These are phyloP conservation scores for Cyanoderma ruficeps DNA, from an alignment of 2,113 vertebrate species.

Conservation along the genomic window DNA sequence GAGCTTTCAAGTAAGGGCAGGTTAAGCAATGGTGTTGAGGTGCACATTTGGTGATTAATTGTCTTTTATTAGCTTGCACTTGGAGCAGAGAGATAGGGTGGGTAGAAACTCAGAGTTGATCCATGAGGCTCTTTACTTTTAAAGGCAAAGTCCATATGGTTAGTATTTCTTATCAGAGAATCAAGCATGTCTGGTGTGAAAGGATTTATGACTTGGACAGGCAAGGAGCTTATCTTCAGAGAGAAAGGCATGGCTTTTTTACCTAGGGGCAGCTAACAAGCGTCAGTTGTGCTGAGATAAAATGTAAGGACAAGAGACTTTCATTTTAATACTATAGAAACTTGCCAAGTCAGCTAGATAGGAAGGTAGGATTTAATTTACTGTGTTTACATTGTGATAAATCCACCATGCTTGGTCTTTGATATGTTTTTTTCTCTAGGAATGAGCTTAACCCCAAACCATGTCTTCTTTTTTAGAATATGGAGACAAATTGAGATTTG, in stretches of 20 bases:
- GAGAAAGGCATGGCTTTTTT: not conserved
- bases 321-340: not conserved
- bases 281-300: not conserved
- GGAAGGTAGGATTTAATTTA: not conserved
- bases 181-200: not conserved
- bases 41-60: not conserved
- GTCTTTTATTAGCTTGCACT: conserved; percentile 53
- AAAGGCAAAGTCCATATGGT: conserved; percentile 48
- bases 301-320: not conserved
- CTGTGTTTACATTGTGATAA: not conserved
- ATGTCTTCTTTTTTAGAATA: not conserved
- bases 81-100: not conserved
- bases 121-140: conserved; percentile 16
- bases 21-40: not conserved
- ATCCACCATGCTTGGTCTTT: not conserved
- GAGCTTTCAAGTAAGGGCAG: not conserved
- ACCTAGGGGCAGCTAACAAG: not conserved
- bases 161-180: conserved; percentile 11
- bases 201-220: not conserved
- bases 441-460: not conserved
- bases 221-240: not conserved
- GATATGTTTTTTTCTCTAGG: not conserved
- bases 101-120: not conserved
- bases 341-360: not conserved
- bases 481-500: not conserved